A percentile compares a stretch with the other conserved stretches of the same genome.
phyloP scores from a whole-genome alignment of 1,140 invertebrate genomes.

The Diachasma alloeum region DNA sequence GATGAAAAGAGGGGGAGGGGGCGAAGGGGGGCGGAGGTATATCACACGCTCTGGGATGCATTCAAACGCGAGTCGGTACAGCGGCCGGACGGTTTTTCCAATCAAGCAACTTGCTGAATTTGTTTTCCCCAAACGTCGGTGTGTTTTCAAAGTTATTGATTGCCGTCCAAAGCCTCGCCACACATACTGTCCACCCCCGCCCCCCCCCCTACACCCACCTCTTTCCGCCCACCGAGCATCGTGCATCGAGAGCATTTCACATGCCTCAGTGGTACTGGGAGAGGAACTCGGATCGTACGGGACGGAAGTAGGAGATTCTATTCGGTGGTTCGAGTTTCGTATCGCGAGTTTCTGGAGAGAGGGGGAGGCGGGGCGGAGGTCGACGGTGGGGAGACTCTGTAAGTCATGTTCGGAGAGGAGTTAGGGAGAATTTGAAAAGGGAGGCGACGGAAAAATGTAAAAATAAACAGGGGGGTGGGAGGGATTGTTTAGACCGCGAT shows the following conservation, averaged over 20 bases:
- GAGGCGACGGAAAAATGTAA: too few relatives aligned
- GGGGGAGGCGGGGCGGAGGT: too few relatives aligned
- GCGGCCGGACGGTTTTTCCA: slow-evolving; percentile 54
- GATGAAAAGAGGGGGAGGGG: not conserved
- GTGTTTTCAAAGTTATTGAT: slow-evolving; percentile 63
- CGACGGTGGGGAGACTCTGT: too few relatives aligned
- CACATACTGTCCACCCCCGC: slow-evolving; percentile 16
- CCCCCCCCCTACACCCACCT: not conserved
- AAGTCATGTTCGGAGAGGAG: too few relatives aligned
- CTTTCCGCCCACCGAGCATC: not conserved
- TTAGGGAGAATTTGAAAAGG: too few relatives aligned
- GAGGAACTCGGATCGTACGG: too few relatives aligned
- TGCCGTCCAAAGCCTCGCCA: slow-evolving; percentile 42
- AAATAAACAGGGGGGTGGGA: too few relatives aligned
- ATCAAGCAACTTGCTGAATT: slow-evolving; percentile 66
- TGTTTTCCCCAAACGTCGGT: slow-evolving; percentile 61
- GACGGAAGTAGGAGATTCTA: too few relatives aligned
- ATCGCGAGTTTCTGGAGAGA: too few relatives aligned
- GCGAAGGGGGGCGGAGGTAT: not conserved
- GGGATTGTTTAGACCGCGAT: too few relatives aligned
- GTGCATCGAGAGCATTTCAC: not conserved
- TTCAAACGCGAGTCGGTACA: slow-evolving; percentile 37
- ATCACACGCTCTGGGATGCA: slow-evolving; percentile 28
- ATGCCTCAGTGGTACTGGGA: not conserved
- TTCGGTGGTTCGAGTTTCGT: too few relatives aligned